phyloP scores from a whole-genome alignment of 2,113 vertebrate genomes.

The Chlorocebus sabaeus region DNA sequence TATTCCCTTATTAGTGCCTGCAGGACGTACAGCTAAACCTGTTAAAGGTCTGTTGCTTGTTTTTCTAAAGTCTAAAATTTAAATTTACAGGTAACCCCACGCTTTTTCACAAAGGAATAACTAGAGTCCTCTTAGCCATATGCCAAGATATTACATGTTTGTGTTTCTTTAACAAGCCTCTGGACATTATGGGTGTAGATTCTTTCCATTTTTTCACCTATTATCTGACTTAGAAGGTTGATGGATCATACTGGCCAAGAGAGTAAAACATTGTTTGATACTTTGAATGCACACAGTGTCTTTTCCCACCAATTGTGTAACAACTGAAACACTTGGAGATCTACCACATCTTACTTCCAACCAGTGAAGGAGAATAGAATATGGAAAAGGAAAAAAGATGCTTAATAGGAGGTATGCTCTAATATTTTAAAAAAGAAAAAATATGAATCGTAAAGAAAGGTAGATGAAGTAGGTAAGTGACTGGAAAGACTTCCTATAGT shows the following conservation, averaged over 20 bases:
- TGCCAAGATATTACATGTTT: not conserved
- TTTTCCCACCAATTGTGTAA: not conserved
- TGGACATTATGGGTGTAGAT: not conserved
- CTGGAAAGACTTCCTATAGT: not conserved
- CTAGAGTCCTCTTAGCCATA: not conserved
- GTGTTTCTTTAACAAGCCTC: not conserved
- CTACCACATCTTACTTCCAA: not conserved
- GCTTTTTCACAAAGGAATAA: not conserved
- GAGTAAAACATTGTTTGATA: not conserved
- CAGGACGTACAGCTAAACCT: not conserved
- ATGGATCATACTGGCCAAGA: not conserved
- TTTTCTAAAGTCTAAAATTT: conserved; percentile 52
- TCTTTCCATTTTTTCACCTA: not conserved
- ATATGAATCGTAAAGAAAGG: not conserved
- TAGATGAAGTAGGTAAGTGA: not conserved
- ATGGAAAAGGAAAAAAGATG: not conserved
- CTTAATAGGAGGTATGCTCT: not conserved
- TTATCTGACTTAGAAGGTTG: not conserved
- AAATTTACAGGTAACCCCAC: not conserved
- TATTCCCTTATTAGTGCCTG: not conserved
- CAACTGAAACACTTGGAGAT: conserved; percentile 9
- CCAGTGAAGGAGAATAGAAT: not conserved
- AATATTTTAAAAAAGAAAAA: not conserved
- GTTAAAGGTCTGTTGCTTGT: not conserved
- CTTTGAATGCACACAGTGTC: not conserved